Evolutionary conservation across 2,113 vertebrate genomes (phyloP).

Genomic region (Axis porcinus): DNA sequence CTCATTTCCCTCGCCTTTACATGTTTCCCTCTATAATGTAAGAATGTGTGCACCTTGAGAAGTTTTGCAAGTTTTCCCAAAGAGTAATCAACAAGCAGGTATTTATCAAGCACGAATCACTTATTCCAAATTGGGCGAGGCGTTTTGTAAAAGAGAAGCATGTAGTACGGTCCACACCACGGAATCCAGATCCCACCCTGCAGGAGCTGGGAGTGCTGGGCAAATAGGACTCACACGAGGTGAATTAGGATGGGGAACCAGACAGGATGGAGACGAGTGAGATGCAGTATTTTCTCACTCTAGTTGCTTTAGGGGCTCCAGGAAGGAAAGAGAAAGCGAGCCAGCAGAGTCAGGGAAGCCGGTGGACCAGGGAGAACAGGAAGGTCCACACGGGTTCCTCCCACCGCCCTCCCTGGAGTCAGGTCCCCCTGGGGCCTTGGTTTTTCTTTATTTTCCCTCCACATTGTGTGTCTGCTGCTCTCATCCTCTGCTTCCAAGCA

Average conservation of each 20-base stretch:
- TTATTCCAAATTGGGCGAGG: not conserved
- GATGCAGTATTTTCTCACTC: not conserved
- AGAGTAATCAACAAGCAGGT: not conserved
- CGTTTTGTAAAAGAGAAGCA: not conserved
- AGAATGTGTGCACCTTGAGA: not conserved
- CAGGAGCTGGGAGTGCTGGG: not conserved
- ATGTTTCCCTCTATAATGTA: not conserved
- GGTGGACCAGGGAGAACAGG: not conserved
- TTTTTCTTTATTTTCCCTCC: not conserved
- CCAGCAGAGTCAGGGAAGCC: accelerated
- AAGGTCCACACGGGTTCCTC: not conserved
- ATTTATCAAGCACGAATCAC: not conserved
- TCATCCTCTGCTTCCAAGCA: not conserved
- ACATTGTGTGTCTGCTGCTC: not conserved
- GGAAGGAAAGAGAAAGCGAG: not conserved
- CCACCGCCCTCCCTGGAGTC: not conserved
- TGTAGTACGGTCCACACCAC: accelerated
- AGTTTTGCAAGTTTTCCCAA: not conserved
- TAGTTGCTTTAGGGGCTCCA: not conserved
- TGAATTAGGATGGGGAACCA: not conserved
- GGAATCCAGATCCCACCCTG: not conserved
- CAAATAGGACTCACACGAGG: too few species aligned
- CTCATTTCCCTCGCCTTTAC: not conserved
- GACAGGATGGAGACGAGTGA: not conserved
- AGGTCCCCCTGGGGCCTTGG: not conserved